Base-by-base conservation (phyloP, 2,797 vertebrate genomes). In the Anomalospiza imberbis region DNA sequence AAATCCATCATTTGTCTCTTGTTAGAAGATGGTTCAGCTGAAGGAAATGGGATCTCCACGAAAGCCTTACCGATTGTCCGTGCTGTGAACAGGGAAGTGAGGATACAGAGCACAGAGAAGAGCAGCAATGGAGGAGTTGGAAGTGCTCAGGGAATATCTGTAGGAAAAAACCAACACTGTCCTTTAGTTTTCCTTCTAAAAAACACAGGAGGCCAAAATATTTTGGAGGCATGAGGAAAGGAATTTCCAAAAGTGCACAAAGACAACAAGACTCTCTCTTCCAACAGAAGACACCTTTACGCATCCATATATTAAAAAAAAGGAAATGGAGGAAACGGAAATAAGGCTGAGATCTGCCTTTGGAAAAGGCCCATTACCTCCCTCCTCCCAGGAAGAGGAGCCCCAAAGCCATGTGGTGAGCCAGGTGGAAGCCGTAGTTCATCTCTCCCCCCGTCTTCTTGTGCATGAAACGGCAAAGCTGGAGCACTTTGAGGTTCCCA, bases 381-480 rank as follows among this genome's bases (percentile, higher is more conserved):
- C 99, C 99, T 79, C 99, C 99, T 93, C 99, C 99, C 79, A 99
- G 96, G 94, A 99, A 99, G 5, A 99, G 98, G 72, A 99, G 98
- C 11, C 99, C 99, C 91, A 99, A 96, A 25, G 99, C 98, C 99
- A 99, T 99, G 97, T 99, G 99, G 92, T 99, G 99, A 82, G 99
- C 99, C 98, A 99, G 98, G 97, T 99, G 99, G 94, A 99, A 99
- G 61, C 99, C 99, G 1, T 99, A 99, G 97, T 99, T 99, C 99
- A 99, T 99, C 95, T 99, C 99, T 6, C 99, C 99, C 0, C 99
- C 98, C 0, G 99, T 99, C 85, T 99, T 98, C 96, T 99, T 99
- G 97, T 99, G 99, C 96, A 99, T 98, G 94, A 99, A 99, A 47
- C 99, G 98, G 86, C 99, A 99, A 21, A 99, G 98, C 98, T 99